Evolutionary conservation across 1,140 invertebrate species (phyloP).

Genomic region (Procambarus clarkii): DNA sequence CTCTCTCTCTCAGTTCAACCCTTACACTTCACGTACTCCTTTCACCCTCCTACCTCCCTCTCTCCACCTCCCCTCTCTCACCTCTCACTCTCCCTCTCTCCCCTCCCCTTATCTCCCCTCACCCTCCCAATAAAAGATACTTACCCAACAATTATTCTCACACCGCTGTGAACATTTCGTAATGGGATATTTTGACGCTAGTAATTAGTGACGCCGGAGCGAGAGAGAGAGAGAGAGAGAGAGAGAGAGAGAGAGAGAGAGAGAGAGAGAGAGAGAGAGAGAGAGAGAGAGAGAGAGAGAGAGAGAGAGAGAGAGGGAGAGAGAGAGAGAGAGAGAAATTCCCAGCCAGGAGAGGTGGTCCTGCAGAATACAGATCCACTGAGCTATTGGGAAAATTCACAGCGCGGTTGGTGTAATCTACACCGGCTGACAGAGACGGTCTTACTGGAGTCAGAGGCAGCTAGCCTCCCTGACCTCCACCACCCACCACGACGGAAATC

Average conservation of each 20-base stretch:
- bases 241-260: background rate
- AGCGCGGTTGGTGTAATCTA: no score
- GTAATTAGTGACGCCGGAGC: background rate
- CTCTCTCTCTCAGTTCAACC: no score
- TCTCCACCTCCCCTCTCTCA: background rate
- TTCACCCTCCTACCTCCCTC: background rate
- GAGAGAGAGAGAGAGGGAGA: background rate
- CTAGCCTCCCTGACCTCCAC: no score
- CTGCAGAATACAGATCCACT: no score
- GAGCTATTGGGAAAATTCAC: no score
- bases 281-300: background rate
- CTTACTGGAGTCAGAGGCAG: no score
- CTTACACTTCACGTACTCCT: background rate
- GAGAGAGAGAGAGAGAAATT: slow-evolving; percentile 1
- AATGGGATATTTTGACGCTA: background rate
- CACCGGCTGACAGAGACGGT: no score
- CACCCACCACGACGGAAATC: no score
- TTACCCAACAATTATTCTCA: background rate
- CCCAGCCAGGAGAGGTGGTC: no score
- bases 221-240: background rate
- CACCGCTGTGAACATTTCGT: background rate
- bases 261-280: background rate
- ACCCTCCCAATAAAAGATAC: background rate
- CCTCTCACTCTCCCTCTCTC: background rate
- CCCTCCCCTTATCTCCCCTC: background rate